These are phyloP conservation scores for Limnephilus auricula DNA, from an alignment of 2,888 invertebrate genomes.

Conservation along the genomic window DNA sequence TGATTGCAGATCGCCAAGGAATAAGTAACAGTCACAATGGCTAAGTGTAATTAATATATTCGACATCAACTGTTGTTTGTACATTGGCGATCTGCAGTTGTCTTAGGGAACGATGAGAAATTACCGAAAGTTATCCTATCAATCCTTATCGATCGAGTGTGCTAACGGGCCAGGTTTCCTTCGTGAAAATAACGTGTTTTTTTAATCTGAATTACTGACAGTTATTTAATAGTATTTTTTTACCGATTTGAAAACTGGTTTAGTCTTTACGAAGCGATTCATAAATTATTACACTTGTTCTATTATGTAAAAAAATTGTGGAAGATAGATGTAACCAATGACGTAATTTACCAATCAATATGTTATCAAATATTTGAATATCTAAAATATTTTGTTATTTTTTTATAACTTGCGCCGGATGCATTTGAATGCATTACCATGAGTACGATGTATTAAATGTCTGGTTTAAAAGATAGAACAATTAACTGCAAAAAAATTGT, in stretches of 20 bases:
- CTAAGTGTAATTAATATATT: no score
- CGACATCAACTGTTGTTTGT: no score
- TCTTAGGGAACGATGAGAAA: no score
- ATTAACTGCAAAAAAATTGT: background rate
- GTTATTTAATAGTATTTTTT: background rate
- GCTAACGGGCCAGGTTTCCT: no score
- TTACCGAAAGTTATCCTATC: no score
- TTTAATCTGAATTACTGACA: background rate
- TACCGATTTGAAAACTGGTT: background rate
- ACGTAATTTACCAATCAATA: no score
- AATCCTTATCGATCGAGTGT: no score
- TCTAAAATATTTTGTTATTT: no score
- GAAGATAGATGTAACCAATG: background rate
- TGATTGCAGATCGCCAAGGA: no score
- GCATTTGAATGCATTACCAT: background rate
- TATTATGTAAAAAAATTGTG: background rate
- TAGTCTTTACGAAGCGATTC: background rate
- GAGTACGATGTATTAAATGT: background rate
- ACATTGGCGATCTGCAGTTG: no score
- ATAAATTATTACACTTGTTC: background rate
- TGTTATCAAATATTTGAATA: background rate
- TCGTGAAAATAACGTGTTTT: background rate
- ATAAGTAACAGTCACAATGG: no score
- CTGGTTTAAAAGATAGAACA: background rate
- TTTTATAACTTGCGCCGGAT: background rate